Base-by-base conservation (phyloP, 2,113 vertebrate genomes). In the Cryptotis parvus region DNA sequence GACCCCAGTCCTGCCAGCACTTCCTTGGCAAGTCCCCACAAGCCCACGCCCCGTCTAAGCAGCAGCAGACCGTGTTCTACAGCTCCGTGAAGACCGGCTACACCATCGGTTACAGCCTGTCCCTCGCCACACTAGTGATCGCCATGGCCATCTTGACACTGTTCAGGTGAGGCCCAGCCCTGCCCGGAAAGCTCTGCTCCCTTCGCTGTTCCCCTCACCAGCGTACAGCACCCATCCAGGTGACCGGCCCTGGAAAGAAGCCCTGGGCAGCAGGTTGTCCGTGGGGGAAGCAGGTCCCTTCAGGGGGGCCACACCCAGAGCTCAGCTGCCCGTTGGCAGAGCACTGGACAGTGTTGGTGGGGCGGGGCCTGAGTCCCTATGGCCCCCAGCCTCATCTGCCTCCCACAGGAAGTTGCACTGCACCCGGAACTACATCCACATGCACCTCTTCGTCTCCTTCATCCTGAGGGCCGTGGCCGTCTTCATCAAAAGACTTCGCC, bases 341-440 rank as follows among this genome's bases (percentile, higher is more conserved):
- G 49, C 49, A 10, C 49, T n/a, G n/a, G n/a, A n/a, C 49, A 58
- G 18, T 16, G 55, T 58, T 18, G 16, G 6, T 58, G 20, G 55
- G 55, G 55, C 18, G 6, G 15, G 16, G 55, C 18, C 55, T 20
- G 55, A 58, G 20, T 72, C 68, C 45, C 35, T 35, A 12, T 45
- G 78, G 29, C 49, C 29, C 61, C 27, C 33, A 22, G 35, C 2
- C 31, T 2, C 26, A 16, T 77, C 20, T 0, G 3, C 24, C 29
- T 79, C 58, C 55, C n/a, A 24, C 93, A 99, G 99, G 97, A 99
- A 99, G 91, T 98, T 99, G 9, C 99, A 99, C 96, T 99, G 99
- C 93, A 99, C 99, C 0, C 97, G 99, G 87, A 99, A 99, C 96
- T 99, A 99, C 96, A 99, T 99, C 96, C 99, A 99, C 95, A 99